Percentiles rank a stretch among this genome's conserved stretches.
Conservation (phyloP, 2,113 vertebrate species). For the Pampusana beccarii region DNA sequence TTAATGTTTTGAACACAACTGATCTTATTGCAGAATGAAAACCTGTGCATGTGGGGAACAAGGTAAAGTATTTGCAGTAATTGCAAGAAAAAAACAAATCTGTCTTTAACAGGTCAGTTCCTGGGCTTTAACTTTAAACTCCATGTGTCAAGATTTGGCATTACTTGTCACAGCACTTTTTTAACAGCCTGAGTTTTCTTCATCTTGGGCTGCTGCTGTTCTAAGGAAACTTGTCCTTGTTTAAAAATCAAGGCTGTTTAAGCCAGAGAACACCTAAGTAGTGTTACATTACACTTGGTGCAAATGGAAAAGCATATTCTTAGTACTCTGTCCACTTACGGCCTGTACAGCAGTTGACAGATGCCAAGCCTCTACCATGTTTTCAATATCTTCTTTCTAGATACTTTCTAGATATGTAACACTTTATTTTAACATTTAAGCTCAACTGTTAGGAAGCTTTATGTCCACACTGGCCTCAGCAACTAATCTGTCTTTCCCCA, state of each 20-base stretch:
- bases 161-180: not conserved
- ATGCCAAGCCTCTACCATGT: not conserved
- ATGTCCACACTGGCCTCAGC: constrained; percentile 6
- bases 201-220: not conserved
- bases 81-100: no score
- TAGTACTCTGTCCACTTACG: not conserved
- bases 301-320: not conserved
- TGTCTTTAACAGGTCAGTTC: not conserved
- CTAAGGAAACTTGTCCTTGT: not conserved
- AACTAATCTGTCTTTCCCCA: constrained; percentile 43
- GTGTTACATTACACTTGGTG: not conserved
- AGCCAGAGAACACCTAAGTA: not conserved
- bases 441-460: constrained; percentile 38
- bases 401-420: not conserved
- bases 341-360: not conserved
- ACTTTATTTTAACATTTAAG: constrained; percentile 9
- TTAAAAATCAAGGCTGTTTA: not conserved
- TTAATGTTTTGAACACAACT: not conserved
- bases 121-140: not conserved
- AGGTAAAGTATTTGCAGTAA: not conserved
- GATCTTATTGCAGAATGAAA: not conserved
- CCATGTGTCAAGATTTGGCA: not conserved
- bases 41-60: not conserved
- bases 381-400: not conserved
- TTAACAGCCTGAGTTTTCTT: not conserved